Conservation (phyloP, 1,140 invertebrate species). For the Oncopeltus fasciatus region DNA sequence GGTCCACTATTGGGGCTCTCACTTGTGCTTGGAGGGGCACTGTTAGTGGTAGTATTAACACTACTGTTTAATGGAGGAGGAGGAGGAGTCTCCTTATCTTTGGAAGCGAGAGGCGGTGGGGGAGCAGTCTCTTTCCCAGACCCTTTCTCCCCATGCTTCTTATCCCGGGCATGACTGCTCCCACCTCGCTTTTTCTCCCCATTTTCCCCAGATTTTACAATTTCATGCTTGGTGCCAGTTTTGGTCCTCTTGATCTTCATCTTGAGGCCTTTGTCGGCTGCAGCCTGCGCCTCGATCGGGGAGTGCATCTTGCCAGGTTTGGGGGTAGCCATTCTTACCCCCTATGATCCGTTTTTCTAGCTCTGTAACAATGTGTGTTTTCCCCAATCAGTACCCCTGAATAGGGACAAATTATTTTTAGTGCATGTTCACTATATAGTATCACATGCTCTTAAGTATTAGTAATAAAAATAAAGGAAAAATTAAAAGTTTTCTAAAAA, state of each 20-base stretch:
- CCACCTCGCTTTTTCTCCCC: constrained; percentile 42
- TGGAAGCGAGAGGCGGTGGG: constrained; percentile 28
- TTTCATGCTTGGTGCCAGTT: constrained; percentile 85
- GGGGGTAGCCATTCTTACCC: constrained; percentile 29
- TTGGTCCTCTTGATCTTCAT: constrained; percentile 97
- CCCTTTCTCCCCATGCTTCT: constrained; percentile 30
- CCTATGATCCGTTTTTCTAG: constrained; percentile 58
- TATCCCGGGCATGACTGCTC: constrained; percentile 52
- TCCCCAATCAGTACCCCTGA: too few relatives aligned
- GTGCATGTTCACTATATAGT: too few relatives aligned
- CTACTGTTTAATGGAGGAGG: background rate
- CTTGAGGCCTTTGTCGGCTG: constrained; percentile 83
- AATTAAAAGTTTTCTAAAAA: too few relatives aligned
- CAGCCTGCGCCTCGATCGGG: constrained; percentile 75
- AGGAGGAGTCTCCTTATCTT: constrained; percentile 24
- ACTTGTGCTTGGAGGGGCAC: background rate
- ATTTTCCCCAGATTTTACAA: constrained; percentile 55
- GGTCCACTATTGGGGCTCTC: background rate
- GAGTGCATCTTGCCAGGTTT: constrained; percentile 41
- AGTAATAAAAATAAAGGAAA: too few relatives aligned
- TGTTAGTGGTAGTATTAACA: background rate
- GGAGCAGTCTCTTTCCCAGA: constrained; percentile 27
- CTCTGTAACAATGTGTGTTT: constrained; percentile 89
- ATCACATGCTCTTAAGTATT: too few relatives aligned
- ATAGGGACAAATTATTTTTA: too few relatives aligned